Evolutionary conservation across 2,888 invertebrate species (phyloP), one percentile per base, ranked within the genome.

Genomic region (Acanthosepion pharaonis): DNA sequence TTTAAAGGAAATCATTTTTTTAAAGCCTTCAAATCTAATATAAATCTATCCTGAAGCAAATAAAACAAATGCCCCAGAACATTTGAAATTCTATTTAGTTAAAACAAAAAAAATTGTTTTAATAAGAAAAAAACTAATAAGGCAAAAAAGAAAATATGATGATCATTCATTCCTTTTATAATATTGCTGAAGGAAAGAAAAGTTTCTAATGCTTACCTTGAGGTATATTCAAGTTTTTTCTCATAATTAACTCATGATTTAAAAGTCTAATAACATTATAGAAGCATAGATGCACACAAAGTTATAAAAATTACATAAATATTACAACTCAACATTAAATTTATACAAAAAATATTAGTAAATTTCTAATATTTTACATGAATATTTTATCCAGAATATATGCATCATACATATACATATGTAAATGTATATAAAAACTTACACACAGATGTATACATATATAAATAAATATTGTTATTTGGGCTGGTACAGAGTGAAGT

Each of bases 1-100:
- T 78, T n/a, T n/a, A 33, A 78, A 78, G 33, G 78, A 78, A 78
- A 78, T 78, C n/a, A 78, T n/a, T 78, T n/a, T 78, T 78, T 78
- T 78, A 78, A 78, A 78, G 78, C n/a, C 78, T 78, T 78, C 78
- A 78, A 33, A 78, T 78, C n/a, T 78, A 15, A 78, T 18, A n/a
- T 78, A 78, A 78, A n/a, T 78, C 33, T 33, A n/a, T 15, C 78
- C 78, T 78, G 15, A 78, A 78, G 78, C 33, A 78, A 78, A 33
- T 33, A 33, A 42, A 42, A 33, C 20, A 15, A 5, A 78, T 78
- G 78, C 78, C 78, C 78, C 78, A n/a, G n/a, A 78, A 78, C 78
- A 33, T 78, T 78, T 78, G 15, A 78, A 78, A 78, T 78, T 78
- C n/a, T n/a, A 78, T 33, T 59, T 59, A 59, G 59, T 23, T 55